Percentiles rank a stretch among this genome's conserved stretches.
These are phyloP conservation scores for Dicrurus megarhynchus DNA, from an alignment of 2,113 vertebrate genomes.

Conservation along the genomic window DNA sequence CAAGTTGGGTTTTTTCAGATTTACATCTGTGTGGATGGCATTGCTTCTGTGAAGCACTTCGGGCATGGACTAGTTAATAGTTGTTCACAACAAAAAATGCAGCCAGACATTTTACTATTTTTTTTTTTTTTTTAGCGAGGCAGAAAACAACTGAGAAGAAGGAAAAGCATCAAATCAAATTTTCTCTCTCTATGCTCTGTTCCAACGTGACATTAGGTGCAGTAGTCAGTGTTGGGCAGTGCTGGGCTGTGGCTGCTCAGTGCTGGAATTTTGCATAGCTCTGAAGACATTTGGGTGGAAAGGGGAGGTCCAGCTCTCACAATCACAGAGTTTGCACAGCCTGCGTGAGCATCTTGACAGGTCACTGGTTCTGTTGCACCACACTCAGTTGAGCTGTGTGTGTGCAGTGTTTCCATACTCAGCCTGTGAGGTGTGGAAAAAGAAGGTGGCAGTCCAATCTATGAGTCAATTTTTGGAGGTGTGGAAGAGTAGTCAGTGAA, in stretches of 20 bases:
- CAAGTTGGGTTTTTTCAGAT: not conserved
- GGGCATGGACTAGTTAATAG: not conserved
- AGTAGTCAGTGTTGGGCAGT: not conserved
- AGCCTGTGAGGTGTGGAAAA: not conserved
- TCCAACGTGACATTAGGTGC: not conserved
- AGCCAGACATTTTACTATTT: not conserved
- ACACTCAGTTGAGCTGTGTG: not conserved
- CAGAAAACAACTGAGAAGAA: not conserved
- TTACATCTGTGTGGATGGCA: not conserved
- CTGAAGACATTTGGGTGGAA: not conserved
- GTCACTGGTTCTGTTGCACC: not conserved
- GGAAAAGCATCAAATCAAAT: not conserved
- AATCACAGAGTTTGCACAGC: not conserved
- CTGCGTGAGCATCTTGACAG: not conserved
- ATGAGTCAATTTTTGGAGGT: constrained; percentile 26
- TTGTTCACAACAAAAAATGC: not conserved
- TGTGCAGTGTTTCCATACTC: not conserved
- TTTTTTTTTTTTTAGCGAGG: not conserved
- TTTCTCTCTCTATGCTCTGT: not conserved
- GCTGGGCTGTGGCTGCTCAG: not conserved
- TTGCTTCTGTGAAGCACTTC: not conserved
- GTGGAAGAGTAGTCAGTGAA: not conserved
- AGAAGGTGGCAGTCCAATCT: not conserved
- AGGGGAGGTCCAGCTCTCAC: not conserved
- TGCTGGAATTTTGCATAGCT: not conserved